Evolutionary conservation across 2,797 vertebrate genomes (phyloP), one percentile per base, ranked within the genome.

Genomic region (Sylvilagus floridanus): DNA sequence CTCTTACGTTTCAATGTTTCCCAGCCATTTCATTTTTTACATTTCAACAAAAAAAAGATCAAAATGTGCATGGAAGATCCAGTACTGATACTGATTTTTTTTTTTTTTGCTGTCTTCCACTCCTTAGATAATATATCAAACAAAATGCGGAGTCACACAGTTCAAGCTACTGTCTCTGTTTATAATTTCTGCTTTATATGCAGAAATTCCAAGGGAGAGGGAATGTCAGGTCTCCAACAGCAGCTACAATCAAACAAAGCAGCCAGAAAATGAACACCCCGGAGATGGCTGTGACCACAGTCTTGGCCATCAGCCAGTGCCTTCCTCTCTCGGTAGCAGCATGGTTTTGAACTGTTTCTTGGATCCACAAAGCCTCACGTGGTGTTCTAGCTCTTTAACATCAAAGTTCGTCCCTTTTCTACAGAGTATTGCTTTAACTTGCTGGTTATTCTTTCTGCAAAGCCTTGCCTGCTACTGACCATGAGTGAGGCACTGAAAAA

Each of bases 121-220:
- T 94, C 88, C 65, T 76, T 81, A 68, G 88, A 66, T 57, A 96
- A 63, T 62, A 35, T 22, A 93, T 91, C 85, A 71, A 92, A 84
- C 42, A 57, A 95, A 96, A 97, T 91, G 69, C 47, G 88, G 69
- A 96, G 89, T 86, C 93, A 81, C n/a, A 0, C 87, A n/a, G 22
- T 88, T 93, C 77, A 91, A 95, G 91, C 6, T 88, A 12, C 69
- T 84, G 91, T 91, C 90, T 91, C 90, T 42, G 65, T 78, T 93
- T 94, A 57, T 94, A 88, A 88, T 87, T 92, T 96, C 92, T 88
- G 93, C 97, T 94, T 96, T 95, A 91, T 96, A 96, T 84, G 65
- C 94, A 97, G 88, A 96, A 96, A 94, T 97, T 52, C 88, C 32
- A 83, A 97, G 76, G 88, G 92, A 92, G 73, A 96, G 75, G 60